A percentile compares a stretch with the other conserved stretches of the same genome.
These are phyloP conservation scores for Pollachius pollachius DNA, from an alignment of 2,113 vertebrate genomes.

Conservation along the genomic window DNA sequence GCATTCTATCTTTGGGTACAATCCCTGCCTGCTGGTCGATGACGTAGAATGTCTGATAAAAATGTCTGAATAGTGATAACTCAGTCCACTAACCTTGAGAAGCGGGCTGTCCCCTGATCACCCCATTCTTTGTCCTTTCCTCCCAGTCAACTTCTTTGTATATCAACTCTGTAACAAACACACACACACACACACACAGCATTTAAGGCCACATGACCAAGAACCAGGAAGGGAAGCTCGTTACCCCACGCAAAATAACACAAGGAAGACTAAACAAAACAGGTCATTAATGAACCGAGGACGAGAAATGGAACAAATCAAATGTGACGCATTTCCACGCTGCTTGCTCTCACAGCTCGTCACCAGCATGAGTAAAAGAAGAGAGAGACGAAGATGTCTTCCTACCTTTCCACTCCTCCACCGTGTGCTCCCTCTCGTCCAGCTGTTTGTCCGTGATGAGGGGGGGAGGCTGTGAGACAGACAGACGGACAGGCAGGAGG, in stretches of 20 bases:
- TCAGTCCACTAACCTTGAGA: constrained; percentile 89
- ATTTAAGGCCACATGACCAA: neutral
- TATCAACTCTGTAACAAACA: constrained; percentile 86
- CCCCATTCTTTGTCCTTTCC: constrained; percentile 94
- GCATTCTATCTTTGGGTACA: too few relatives aligned
- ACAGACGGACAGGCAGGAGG: constrained; percentile 24
- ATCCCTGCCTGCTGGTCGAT: too few relatives aligned
- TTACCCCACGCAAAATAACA: too few relatives aligned
- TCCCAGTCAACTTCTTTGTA: constrained; percentile 99
- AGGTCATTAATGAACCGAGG: too few relatives aligned
- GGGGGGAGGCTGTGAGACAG: constrained; percentile 86
- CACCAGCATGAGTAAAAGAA: too few relatives aligned
- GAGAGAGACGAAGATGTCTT: neutral
- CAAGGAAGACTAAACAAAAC: too few relatives aligned
- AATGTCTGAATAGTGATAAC: neutral
- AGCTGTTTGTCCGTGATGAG: constrained; percentile 96
- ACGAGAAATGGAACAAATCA: too few relatives aligned
- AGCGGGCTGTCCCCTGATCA: constrained; percentile 90
- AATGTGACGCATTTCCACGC: too few relatives aligned
- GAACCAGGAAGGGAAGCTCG: too few relatives aligned
- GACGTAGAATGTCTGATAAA: neutral
- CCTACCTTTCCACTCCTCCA: constrained; percentile 99
- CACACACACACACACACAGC: neutral
- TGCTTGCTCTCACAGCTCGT: too few relatives aligned
- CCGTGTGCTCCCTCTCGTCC: constrained; percentile 95